Percentiles rank a stretch among this genome's conserved stretches.
These are phyloP conservation scores for Phataginus tetradactyla DNA, from an alignment of 2,797 vertebrate species.

Conservation along the genomic window DNA sequence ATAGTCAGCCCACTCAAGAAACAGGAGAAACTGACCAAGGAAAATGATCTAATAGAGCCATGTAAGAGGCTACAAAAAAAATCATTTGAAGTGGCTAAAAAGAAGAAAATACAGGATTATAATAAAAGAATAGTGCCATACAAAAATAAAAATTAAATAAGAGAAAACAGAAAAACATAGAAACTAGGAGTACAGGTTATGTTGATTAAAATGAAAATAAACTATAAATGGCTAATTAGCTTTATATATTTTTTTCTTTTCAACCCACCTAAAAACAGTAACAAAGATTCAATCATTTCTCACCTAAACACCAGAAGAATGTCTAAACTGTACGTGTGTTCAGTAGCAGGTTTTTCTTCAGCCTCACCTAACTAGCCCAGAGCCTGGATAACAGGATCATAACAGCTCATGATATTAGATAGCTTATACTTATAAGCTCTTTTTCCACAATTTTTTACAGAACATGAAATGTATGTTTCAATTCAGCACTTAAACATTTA, in stretches of 20 bases:
- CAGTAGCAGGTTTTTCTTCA: not conserved
- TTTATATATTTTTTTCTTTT: not conserved
- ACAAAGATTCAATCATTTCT: not conserved
- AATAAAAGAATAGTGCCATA: not conserved
- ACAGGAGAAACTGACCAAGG: too few relatives aligned
- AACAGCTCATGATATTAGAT: not conserved
- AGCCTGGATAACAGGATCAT: not conserved
- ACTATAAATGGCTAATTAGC: not conserved
- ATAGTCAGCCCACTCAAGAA: not conserved
- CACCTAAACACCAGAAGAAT: not conserved
- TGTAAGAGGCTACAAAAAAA: not conserved
- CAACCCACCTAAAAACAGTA: not conserved
- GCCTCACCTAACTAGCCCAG: not conserved
- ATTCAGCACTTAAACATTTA: not conserved
- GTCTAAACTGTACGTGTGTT: not conserved
- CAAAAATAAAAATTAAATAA: not conserved
- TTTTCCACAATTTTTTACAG: not conserved
- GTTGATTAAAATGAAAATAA: not conserved
- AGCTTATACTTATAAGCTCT: not conserved
- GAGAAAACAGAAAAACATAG: not conserved
- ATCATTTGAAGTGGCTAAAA: too few relatives aligned
- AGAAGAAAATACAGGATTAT: not conserved
- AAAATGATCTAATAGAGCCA: not conserved
- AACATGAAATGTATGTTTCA: not conserved
- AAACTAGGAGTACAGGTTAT: not conserved